Conservation (phyloP, 2,113 vertebrate species). For the Melierax canorus region DNA sequence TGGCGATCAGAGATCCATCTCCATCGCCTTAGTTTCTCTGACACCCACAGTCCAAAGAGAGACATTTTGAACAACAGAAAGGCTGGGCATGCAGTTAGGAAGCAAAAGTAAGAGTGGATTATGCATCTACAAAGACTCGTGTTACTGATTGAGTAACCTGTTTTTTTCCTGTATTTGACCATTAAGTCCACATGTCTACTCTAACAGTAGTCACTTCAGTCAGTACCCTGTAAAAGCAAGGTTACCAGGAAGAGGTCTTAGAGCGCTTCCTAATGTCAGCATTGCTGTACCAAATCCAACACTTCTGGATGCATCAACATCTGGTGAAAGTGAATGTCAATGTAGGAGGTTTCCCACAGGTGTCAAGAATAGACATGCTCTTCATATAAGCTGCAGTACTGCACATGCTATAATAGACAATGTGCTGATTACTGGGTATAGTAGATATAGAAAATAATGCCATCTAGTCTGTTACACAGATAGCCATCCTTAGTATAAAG, state of each 20-base stretch:
- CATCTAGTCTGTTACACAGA: background rate
- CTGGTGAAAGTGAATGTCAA: background rate
- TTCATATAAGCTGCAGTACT: background rate
- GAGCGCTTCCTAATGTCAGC: background rate
- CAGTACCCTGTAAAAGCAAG: background rate
- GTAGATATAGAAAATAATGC: background rate
- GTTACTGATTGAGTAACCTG: background rate
- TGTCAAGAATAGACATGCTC: background rate
- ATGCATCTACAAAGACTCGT: background rate
- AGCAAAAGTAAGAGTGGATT: background rate
- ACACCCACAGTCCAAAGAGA: accelerated
- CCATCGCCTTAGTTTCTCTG: background rate
- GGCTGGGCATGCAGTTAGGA: background rate
- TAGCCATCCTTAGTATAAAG: background rate
- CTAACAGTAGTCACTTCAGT: background rate
- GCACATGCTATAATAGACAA: background rate
- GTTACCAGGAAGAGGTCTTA: background rate
- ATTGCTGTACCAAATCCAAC: background rate
- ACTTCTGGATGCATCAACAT: background rate
- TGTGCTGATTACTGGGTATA: background rate
- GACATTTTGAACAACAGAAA: background rate
- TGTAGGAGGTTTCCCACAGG: background rate
- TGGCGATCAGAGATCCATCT: background rate
- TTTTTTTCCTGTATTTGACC: background rate
- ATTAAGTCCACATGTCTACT: background rate